These are phyloP conservation scores for Cabera pusaria DNA, from an alignment of 2,888 invertebrate genomes.

Conservation along the genomic window DNA sequence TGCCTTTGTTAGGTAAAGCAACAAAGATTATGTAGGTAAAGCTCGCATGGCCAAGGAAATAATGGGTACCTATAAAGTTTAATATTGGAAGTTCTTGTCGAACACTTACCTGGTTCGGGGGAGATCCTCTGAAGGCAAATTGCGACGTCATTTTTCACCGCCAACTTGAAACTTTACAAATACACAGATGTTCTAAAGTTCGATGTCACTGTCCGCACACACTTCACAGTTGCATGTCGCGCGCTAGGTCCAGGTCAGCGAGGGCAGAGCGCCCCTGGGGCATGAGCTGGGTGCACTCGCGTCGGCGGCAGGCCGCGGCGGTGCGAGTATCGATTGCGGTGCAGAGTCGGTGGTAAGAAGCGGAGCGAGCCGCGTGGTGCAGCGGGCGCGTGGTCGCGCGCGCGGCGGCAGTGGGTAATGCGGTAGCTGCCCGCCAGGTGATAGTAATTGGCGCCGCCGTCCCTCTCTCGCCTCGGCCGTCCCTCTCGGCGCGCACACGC, in stretches of 20 bases:
- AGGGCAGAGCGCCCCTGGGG: constrained; percentile 46
- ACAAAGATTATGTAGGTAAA: constrained; percentile 23
- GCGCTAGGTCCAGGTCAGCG: constrained; percentile 43
- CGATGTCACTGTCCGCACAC: constrained; percentile 60
- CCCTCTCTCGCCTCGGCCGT: constrained; percentile 77
- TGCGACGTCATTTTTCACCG: constrained; percentile 79
- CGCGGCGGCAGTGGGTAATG: constrained; percentile 84
- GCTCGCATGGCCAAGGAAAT: constrained; percentile 53
- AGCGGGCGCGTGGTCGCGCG: constrained; percentile 84
- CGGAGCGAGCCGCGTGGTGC: constrained; percentile 73
- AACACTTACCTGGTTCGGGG: constrained; percentile 75
- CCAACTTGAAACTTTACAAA: constrained; percentile 40
- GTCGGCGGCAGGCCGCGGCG: constrained; percentile 44
- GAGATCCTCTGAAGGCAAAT: constrained; percentile 80
- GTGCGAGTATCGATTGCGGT: constrained; percentile 65
- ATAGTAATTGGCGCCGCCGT: constrained; percentile 85
- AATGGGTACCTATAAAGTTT: no score
- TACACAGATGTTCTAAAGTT: constrained; percentile 58
- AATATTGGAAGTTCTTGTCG: neutral
- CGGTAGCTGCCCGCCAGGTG: constrained; percentile 86
- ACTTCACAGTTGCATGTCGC: constrained; percentile 70
- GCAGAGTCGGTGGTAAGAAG: constrained; percentile 64
- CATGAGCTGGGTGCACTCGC: constrained; percentile 50
- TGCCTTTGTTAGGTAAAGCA: neutral
- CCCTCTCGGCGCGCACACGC: constrained; percentile 79